Base-by-base conservation (phyloP, 2,888 invertebrate genomes). In the Acleris emargana region DNA sequence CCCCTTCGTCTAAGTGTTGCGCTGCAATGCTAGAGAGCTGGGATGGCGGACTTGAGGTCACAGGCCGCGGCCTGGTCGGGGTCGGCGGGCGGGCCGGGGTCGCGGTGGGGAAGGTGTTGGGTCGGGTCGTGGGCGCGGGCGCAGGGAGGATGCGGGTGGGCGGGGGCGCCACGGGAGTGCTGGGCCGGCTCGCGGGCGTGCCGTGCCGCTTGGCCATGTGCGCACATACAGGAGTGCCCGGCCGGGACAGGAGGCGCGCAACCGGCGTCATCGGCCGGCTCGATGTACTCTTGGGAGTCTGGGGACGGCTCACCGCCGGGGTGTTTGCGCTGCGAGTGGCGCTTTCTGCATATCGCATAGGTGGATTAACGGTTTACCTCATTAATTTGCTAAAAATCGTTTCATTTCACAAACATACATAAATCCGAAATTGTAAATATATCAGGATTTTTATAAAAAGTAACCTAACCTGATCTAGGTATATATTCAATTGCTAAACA, bases 191-290 rank as follows among this genome's bases (percentile, higher is more conserved):
- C 59, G 3, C 42, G 9, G 55, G 68, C 17, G 79, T 76, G 55
- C 70, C 62, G 11, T 72, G 72, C 2, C 75, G 78, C 25, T 71
- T 77, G 11, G 66, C 58, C 11, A 76, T 73, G 43, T 72, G 73
- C 3, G 76, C 76, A 25, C 25, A 25, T 25, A 25, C 25, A 0
- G 88, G 84, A 0, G 88, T 88, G 3, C 76, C 69, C 0, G 89
- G 87, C 3, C 86, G 79, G 64, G 83, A 85, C 1, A 68, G 64
- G 0, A 63, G 42, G 20, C 72, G 76, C 0, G 38, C 9, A 0
- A 38, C 38, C 13, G 88, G 87, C 0, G 89, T 87, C 68, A 79
- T 80, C 0, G 88, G 85, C n/a, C 84, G 78, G 72, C 83, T 88
- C 4, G 81, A 78, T 22, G 75, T 25, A 43, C 76, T 82, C 63